Conservation (phyloP, 2,113 vertebrate genomes). For the Amphiprion ocellaris region DNA sequence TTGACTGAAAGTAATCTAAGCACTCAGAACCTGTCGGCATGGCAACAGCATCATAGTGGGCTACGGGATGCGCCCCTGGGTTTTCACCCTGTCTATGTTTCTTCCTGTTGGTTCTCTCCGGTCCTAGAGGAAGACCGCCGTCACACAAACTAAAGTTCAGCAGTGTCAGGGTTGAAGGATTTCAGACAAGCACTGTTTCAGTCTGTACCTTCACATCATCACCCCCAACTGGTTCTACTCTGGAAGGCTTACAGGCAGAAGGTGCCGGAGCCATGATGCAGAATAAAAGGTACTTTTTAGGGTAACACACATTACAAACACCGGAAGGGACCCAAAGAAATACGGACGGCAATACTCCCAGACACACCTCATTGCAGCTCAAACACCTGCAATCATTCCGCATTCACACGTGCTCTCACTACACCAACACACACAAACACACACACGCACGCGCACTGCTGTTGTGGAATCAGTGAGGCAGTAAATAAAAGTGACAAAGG, state of each 20-base stretch:
- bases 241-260: conserved; percentile 20
- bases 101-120: conserved; percentile 18
- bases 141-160: not conserved
- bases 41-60: conserved; percentile 36
- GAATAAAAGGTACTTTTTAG: conserved; percentile 53
- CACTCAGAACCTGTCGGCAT: conserved; percentile 40
- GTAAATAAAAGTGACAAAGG: conserved; percentile 84
- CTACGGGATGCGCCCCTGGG: conserved; percentile 27
- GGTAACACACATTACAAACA: conserved; percentile 49
- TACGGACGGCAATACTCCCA: conserved; percentile 50
- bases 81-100: conserved; percentile 17
- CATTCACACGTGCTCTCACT: conserved; percentile 22
- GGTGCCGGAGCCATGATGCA: conserved; percentile 4
- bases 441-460: not conserved
- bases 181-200: conserved; percentile 44
- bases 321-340: conserved; percentile 55
- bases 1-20: conserved; percentile 29
- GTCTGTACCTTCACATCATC: conserved; percentile 22
- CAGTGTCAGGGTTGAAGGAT: conserved; percentile 34
- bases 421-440: not conserved
- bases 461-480: conserved; percentile 73
- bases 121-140: conserved; percentile 26
- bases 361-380: conserved; percentile 70
- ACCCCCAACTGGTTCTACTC: conserved; percentile 20
- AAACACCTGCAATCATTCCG: conserved; percentile 72